Percentiles rank a stretch among this genome's conserved stretches.
phyloP scores from a whole-genome alignment of 92 coral and sea anemone species.

The Zoanthus sociatus region DNA sequence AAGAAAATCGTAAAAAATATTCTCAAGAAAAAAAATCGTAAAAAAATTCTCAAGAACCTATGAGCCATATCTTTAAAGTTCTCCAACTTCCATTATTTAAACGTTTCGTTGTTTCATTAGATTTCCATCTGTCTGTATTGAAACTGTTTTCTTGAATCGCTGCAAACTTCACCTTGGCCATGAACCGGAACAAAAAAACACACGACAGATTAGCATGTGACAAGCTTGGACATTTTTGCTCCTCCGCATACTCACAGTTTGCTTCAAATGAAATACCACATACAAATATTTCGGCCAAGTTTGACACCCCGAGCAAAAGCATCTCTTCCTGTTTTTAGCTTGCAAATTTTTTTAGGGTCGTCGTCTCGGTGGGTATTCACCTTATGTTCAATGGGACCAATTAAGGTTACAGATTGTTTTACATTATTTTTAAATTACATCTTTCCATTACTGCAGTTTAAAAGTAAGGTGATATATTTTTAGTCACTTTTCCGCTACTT shows the following conservation, averaged over 20 bases:
- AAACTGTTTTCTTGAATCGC: neutral
- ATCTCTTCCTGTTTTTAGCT: constrained; percentile 33
- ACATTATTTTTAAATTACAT: neutral
- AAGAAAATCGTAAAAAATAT: neutral
- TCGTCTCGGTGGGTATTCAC: constrained; percentile 23
- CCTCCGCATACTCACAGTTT: neutral
- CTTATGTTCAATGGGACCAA: neutral
- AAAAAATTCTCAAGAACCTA: no score
- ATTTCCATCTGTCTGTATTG: neutral
- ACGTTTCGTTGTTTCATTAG: neutral
- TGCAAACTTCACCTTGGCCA: constrained; percentile 33
- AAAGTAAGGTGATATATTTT: constrained; percentile 2
- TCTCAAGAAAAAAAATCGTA: no score
- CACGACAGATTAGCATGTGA: neutral
- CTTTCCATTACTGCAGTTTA: neutral
- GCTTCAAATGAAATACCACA: constrained; percentile 29
- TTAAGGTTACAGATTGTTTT: constrained; percentile 1
- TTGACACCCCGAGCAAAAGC: constrained; percentile 1
- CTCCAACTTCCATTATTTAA: no score
- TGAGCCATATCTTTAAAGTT: no score
- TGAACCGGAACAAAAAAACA: constrained; percentile 7
- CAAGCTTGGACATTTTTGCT: neutral
- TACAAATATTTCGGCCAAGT: constrained; percentile 12
- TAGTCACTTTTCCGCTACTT: neutral
- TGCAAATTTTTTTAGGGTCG: neutral